These are phyloP conservation scores for Euzetes globulus DNA, from an alignment of 2,888 invertebrate species.

Conservation along the genomic window DNA sequence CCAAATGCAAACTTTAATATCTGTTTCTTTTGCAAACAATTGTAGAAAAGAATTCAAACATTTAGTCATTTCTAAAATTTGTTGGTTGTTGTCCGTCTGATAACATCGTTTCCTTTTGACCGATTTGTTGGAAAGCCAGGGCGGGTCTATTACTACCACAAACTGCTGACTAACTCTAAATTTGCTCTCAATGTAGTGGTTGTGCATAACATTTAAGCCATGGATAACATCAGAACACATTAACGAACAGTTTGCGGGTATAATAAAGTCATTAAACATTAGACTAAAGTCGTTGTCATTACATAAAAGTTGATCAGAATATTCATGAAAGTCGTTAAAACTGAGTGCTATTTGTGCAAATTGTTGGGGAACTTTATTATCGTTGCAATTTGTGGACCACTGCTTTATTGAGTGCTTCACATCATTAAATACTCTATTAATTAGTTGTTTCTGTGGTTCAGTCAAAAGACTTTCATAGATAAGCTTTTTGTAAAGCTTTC, in stretches of 20 bases:
- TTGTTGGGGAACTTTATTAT: conserved; percentile 18
- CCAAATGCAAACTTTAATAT: conserved; percentile 33
- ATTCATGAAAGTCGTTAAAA: background rate
- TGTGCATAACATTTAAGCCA: background rate
- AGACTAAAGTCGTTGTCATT: background rate
- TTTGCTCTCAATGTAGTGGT: background rate
- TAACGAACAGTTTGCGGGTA: conserved; percentile 19
- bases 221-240: conserved; percentile 9
- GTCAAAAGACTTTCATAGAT: conserved; percentile 6
- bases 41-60: background rate
- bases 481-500: background rate
- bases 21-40: background rate
- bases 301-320: background rate
- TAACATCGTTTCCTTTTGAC: conserved; percentile 36
- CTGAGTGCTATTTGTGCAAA: conserved; percentile 5
- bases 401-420: background rate
- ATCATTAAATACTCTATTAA: background rate
- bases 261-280: background rate
- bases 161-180: conserved; percentile 7
- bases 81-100: conserved; percentile 6
- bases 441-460: background rate
- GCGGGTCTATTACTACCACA: conserved; percentile 34
- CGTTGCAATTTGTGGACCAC: background rate
- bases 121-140: conserved; percentile 34
- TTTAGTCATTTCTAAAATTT: conserved; percentile 23